These are phyloP conservation scores for Tympanuchus pallidicinctus DNA, from an alignment of 2,113 vertebrate species.

Conservation along the genomic window DNA sequence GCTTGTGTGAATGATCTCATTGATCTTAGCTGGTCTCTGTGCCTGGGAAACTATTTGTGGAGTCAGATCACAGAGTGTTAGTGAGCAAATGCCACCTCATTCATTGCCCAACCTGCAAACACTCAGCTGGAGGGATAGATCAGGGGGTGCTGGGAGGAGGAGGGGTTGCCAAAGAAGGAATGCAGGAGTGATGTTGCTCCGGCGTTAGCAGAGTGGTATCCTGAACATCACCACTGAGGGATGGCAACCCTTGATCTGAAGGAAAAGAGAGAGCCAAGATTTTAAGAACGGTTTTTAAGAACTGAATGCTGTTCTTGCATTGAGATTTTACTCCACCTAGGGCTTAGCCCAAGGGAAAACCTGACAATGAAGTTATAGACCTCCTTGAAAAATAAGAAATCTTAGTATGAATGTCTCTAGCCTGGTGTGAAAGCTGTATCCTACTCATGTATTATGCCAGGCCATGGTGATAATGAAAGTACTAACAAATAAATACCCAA, in stretches of 20 bases:
- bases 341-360: background rate
- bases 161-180: background rate
- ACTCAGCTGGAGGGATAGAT: background rate
- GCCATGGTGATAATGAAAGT: background rate
- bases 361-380: background rate
- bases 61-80: constrained; percentile 9
- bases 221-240: background rate
- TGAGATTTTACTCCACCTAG: background rate
- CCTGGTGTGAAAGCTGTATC: background rate
- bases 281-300: background rate
- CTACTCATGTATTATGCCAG: background rate
- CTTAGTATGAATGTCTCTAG: background rate
- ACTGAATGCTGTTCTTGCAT: background rate
- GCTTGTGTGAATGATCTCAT: constrained; percentile 51
- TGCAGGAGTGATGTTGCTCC: background rate
- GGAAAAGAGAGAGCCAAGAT: background rate
- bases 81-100: background rate
- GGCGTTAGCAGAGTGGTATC: background rate
- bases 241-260: background rate
- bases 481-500: background rate
- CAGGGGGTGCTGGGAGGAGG: background rate
- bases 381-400: background rate
- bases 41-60: constrained; percentile 36
- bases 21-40: constrained; percentile 23
- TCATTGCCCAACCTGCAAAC: constrained; percentile 4